Conservation (phyloP, 2,113 vertebrate species). For the Pristiophorus japonicus region DNA sequence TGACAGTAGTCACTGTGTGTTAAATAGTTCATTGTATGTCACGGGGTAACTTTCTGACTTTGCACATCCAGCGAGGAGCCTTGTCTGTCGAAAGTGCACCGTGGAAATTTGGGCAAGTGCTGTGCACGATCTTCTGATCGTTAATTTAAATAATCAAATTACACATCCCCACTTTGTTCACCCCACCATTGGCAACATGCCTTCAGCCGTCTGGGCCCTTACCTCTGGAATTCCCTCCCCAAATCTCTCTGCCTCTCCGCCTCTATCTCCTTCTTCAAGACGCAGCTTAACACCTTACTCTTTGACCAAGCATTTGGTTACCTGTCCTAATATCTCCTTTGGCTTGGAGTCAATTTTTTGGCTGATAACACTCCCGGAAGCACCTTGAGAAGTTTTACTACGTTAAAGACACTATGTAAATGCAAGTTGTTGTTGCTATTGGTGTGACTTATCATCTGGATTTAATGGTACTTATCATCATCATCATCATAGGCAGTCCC, state of each 20-base stretch:
- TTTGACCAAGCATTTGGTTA: background rate
- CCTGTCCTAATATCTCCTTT: background rate
- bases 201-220: background rate
- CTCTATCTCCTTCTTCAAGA: background rate
- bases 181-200: background rate
- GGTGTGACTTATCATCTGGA: background rate
- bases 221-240: background rate
- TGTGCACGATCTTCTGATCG: background rate
- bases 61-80: background rate
- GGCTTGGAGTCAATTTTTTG: background rate
- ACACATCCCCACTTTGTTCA: background rate
- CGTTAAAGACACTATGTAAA: background rate
- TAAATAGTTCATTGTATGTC: background rate
- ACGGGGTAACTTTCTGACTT: background rate
- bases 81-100: background rate
- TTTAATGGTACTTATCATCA: background rate
- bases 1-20: background rate
- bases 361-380: background rate
- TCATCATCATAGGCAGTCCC: too few species aligned
- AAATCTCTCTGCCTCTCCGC: background rate
- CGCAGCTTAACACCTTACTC: background rate
- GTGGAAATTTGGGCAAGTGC: background rate
- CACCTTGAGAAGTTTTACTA: background rate
- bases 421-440: background rate
- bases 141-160: background rate